Base-by-base conservation (phyloP, 2,113 vertebrate species). In the Benitochromis conjunctus region DNA sequence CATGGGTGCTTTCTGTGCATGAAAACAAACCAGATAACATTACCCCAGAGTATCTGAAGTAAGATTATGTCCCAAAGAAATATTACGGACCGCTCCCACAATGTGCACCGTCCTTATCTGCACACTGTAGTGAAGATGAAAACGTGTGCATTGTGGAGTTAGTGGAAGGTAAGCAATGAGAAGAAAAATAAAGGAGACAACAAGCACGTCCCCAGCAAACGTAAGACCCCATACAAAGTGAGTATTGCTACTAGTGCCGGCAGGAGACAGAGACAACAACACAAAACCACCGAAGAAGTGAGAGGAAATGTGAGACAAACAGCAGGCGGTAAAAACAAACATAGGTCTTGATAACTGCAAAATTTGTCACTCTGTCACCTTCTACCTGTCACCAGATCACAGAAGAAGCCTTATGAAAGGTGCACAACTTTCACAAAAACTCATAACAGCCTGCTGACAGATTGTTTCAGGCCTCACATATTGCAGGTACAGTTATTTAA, bases 171-270 rank as follows among this genome's bases (percentile, higher is more conserved):
- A 74, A 74, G 69, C 24, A 46, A 2, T 48, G 43, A 74, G 7
- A 48, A 48, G 5, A 29, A 74, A 74, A 48, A 46, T 29, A 74
- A 48, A 74, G 43, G 9, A 69, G 64, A 46, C 69, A 76, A 3
- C 69, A 76, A 51, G 16, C 43, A 51, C 5, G 69, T n/a, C 66
- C 26, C 43, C 16, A 18, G 69, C 16, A 76, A 76, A 76, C 31
- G 14, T 31, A 31, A 31, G 69, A 76, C 43, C 69, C 69, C 46
- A 51, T 43, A 19, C 43, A 76, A 74, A 48, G 69, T 3, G 24
- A 74, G 43, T 14, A 1, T n/a, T 74, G 14, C 69, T 74, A 7
- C 24, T 18, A 0, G 9, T 4, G 3, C 14, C 24, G 0, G 43
- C 69, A 74, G 69, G 43, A 74, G 24, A 48, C 6, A 9, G 41